Evolutionary conservation across 1,140 invertebrate genomes (phyloP), one percentile per base, ranked within the genome.

Genomic region (Drosophila rufa): DNA sequence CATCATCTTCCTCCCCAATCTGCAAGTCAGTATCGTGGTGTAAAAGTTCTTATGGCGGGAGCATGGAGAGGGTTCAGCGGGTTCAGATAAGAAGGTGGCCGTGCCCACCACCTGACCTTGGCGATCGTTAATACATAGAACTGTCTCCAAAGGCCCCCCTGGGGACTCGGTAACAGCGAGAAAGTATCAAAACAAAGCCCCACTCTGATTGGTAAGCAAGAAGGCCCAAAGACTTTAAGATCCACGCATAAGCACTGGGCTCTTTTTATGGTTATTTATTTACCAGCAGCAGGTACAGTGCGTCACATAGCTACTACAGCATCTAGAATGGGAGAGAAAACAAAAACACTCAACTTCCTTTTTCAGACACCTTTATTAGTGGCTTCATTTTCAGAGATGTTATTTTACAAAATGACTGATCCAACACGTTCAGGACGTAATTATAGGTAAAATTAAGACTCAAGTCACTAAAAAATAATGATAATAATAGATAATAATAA

Each of bases 401-500:
- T 67, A 66, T 70, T 48, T 53, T 70, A 70, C 67, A 70, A 66
- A 66, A 69, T 67, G 67, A 67, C 67, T 69, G 66, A 40, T 65
- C 45, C 66, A 47, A 48, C 36, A 30, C 27, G 27, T 33, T 51
- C 19, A 64, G 65, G 58, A 60, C n/a, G n/a, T 67, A 40, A 40
- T 50, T 36, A 36, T 55, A 51, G 15, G 25, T 55, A 3, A 68
- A 43, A 3, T n/a, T 68, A 55, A 38, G 68, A 55, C 40, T 38
- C 25, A 53, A 68, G 40, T 22, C 67, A 27, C 47, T 69, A 62
- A 66, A 66, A 27, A 17, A 70, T 67, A 45, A 33, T 8, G 22
- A 45, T 33, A 59, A 60, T 55, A 55, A 12, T 53, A 14, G 27
- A 36, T 50, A 33, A 38, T 60, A 22, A 57, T 46, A 42, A 64